Evolutionary conservation across 2,113 vertebrate species (phyloP), one percentile per base, ranked within the genome.

Genomic region (Turnix velox): DNA sequence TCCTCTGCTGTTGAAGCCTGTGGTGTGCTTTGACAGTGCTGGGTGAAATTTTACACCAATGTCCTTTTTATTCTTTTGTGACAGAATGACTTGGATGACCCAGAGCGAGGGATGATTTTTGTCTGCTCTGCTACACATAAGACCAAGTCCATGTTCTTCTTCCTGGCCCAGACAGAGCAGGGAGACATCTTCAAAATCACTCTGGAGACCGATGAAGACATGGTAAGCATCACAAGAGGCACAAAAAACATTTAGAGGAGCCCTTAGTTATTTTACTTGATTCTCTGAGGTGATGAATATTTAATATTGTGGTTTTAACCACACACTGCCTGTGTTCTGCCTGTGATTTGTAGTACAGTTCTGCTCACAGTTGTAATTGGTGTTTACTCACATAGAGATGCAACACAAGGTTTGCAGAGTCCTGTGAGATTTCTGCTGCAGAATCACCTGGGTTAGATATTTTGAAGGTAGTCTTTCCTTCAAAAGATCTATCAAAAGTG

Each of bases 111-210:
- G 77, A 99, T 99, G 99, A 99, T 99, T 93, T 99, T 99, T 93
- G 99, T 99, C 89, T 99, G 99, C 96, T 99, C 99, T 68, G 99
- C 99, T 39, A 99, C 99, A 9, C 99, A 99, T 97, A 99, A 99
- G 97, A 99, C 99, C 97, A 99, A 99, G 92, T 99, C 99, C 39
- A 99, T 99, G 99, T 99, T 99, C 97, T 99, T 99, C 96, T 99
- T 99, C 97, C 96, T 99, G 97, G 99, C 99, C 52, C 99, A 99
- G 96, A 99, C 99, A 1, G 99, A 99, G 97, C 99, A 99, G 94
- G 99, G 99, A 9, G 99, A 99, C 95, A 99, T 99, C 92, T 99
- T 99, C 88, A 99, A 99, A 95, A 99, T 99, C 79, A 99, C 99
- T 20, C 96, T 99, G 92, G 99, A 99, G 97, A 99, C 99, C 1